Percentiles rank a stretch among this genome's conserved stretches.
Evolutionary conservation across 2,888 invertebrate genomes (phyloP).

Genomic region (Helobdella robusta): DNA sequence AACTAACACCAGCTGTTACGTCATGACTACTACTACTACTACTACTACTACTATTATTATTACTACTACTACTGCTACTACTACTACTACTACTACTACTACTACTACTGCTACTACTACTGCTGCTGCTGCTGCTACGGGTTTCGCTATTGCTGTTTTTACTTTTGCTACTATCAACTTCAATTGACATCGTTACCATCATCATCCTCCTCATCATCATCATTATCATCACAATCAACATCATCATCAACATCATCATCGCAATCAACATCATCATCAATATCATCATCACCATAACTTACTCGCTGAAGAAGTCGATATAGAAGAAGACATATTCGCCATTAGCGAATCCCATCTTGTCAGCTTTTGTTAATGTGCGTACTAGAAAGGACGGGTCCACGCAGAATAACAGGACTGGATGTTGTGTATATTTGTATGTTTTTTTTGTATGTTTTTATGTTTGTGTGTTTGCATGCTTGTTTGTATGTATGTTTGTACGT

Average conservation of each 20-base stretch:
- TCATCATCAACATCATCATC: background rate
- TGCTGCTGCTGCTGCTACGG: too few species aligned
- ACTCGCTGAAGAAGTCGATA: slow-evolving; percentile 90
- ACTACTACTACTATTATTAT: background rate
- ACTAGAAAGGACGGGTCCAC: slow-evolving; percentile 78
- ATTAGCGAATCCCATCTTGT: slow-evolving; percentile 78
- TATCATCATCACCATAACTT: slow-evolving; percentile 47
- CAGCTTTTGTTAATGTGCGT: slow-evolving; percentile 83
- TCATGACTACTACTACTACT: slow-evolving; percentile 3
- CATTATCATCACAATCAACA: background rate
- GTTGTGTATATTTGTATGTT: background rate
- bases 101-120: slow-evolving; percentile 3
- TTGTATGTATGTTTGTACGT: too few species aligned
- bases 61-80: slow-evolving; percentile 3
- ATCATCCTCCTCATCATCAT: too few species aligned
- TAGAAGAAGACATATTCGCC: slow-evolving; percentile 62
- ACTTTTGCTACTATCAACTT: too few species aligned
- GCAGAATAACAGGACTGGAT: slow-evolving; percentile 84
- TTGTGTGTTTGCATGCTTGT: too few species aligned
- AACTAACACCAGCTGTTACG: too few species aligned
- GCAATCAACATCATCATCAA: background rate
- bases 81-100: slow-evolving; percentile 3
- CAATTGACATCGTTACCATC: too few species aligned
- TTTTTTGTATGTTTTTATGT: too few species aligned
- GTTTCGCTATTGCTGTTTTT: too few species aligned